Evolutionary conservation across 2,888 invertebrate species (phyloP).

Genomic region (Eulithis prunata): DNA sequence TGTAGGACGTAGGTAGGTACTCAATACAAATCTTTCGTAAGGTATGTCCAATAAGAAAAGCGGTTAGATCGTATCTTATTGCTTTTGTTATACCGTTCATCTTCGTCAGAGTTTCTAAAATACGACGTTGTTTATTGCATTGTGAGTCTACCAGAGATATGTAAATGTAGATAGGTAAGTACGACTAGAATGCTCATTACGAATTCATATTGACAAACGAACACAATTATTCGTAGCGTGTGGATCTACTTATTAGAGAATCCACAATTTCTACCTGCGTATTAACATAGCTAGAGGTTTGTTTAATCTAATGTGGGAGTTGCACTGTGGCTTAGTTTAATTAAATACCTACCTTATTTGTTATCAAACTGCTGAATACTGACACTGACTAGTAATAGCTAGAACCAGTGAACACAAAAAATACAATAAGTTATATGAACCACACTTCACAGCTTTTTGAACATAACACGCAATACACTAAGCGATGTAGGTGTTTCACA

Average conservation of each 20-base stretch:
- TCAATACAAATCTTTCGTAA: no score
- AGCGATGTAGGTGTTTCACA: slow-evolving; percentile 74
- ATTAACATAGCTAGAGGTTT: slow-evolving; percentile 17
- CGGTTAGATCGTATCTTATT: neutral
- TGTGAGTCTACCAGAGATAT: slow-evolving; percentile 25
- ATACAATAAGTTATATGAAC: slow-evolving; percentile 19
- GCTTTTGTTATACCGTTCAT: neutral
- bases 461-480: slow-evolving; percentile 58
- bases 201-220: slow-evolving; percentile 44
- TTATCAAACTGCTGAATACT: slow-evolving; percentile 28
- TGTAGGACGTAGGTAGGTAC: no score
- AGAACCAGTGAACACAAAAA: slow-evolving; percentile 22
- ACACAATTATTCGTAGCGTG: slow-evolving; percentile 44
- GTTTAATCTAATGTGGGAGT: slow-evolving; percentile 29
- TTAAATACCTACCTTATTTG: slow-evolving; percentile 22
- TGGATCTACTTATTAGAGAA: slow-evolving; percentile 49
- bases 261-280: slow-evolving; percentile 40
- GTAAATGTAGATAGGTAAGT: neutral
- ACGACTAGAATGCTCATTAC: slow-evolving; percentile 31
- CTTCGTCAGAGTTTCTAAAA: neutral
- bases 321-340: slow-evolving; percentile 31
- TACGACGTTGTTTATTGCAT: slow-evolving; percentile 5
- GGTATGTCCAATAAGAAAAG: no score
- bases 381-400: neutral
- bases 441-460: slow-evolving; percentile 37